Evolutionary conservation across 2,888 invertebrate species (phyloP).

Genomic region (Augiades crinisus): DNA sequence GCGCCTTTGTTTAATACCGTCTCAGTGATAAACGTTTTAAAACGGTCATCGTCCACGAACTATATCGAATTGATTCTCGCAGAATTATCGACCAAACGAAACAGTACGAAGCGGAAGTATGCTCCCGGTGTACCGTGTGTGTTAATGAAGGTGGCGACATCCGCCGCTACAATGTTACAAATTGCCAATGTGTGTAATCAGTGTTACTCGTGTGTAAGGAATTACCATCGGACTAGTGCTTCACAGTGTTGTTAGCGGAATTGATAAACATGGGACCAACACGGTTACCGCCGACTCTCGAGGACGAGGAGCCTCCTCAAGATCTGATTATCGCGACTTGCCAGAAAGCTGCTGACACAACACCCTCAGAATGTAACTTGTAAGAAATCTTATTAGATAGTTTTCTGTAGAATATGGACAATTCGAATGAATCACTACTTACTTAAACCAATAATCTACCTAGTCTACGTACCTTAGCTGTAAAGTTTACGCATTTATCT

Average conservation of each 20-base stretch:
- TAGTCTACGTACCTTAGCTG: too few species aligned
- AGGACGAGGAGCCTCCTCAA: constrained; percentile 61
- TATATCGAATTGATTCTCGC: constrained; percentile 3
- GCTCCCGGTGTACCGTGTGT: constrained; percentile 2
- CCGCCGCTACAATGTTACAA: constrained; percentile 45
- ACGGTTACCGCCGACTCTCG: constrained; percentile 67
- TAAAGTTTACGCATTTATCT: too few species aligned
- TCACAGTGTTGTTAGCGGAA: constrained; percentile 43
- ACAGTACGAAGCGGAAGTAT: constrained; percentile 1
- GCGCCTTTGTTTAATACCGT: constrained; percentile 62
- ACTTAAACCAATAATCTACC: too few species aligned
- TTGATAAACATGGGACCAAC: constrained; percentile 66
- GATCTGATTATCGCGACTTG: constrained; percentile 44
- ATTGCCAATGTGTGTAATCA: constrained; percentile 49
- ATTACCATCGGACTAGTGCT: constrained; percentile 53
- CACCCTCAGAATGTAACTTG: constrained; percentile 49
- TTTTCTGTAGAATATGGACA: background rate
- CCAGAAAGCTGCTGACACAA: constrained; percentile 48
- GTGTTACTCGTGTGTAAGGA: constrained; percentile 47
- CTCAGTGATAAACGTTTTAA: constrained; percentile 27
- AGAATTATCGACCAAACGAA: constrained; percentile 10
- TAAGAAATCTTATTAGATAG: constrained; percentile 43
- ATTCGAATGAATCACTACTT: too few species aligned
- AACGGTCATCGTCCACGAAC: constrained; percentile 30
- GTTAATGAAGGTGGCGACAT: constrained; percentile 23